phyloP scores from a whole-genome alignment of 2,113 vertebrate genomes.

The Aldabrachelys gigantea region DNA sequence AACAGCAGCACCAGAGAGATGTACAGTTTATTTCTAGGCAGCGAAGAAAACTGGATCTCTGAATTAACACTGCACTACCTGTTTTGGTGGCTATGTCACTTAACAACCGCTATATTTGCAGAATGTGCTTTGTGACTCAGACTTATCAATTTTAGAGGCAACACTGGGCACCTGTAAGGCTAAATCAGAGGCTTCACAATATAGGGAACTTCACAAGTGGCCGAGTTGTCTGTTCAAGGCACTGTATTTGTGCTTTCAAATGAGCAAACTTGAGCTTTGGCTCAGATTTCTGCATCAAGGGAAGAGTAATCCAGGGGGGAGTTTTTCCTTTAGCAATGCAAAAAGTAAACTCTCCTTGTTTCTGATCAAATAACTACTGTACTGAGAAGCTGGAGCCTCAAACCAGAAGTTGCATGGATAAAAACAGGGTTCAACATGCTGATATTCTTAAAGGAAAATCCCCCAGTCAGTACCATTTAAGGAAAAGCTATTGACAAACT shows the following conservation, averaged over 20 bases:
- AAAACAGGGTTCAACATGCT: not conserved
- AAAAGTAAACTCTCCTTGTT: constrained; percentile 44
- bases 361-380: constrained; percentile 10
- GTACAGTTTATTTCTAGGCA: constrained; percentile 1
- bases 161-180: not conserved
- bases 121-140: not conserved
- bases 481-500: constrained; percentile 16
- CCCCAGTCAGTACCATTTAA: not conserved
- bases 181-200: constrained; percentile 2
- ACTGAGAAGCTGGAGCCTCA: not conserved
- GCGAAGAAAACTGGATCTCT: not conserved
- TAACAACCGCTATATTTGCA: fast-evolving
- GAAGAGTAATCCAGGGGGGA: constrained; percentile 43
- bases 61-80: constrained; percentile 36
- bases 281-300: constrained; percentile 59
- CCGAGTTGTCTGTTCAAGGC: not conserved
- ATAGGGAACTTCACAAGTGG: not conserved
- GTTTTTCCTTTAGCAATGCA: constrained; percentile 20
- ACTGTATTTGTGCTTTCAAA: constrained; percentile 31
- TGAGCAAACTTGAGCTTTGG: constrained; percentile 42
- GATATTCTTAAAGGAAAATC: not conserved
- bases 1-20: not conserved
- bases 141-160: constrained; percentile 33
- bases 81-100: constrained; percentile 16
- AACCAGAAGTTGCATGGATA: not conserved